Evolutionary conservation across 2,888 invertebrate genomes (phyloP).

Genomic region (Agonopterix alstromeriana): DNA sequence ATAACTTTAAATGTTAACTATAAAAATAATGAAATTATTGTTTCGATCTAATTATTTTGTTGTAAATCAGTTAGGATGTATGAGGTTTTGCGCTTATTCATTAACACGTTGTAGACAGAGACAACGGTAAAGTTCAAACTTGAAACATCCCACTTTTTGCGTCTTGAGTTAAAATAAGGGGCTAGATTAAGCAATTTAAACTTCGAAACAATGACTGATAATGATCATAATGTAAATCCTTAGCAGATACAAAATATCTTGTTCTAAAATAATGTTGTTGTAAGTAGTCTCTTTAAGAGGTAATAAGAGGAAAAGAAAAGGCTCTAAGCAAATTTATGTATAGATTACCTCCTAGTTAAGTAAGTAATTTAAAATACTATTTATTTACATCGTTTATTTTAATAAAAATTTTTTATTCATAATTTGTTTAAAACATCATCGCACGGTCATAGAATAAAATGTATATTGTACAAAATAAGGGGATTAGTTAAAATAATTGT

Average conservation of each 20-base stretch:
- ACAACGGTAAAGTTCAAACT: no score
- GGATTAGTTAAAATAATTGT: conserved; percentile 4
- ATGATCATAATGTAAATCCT: conserved; percentile 30
- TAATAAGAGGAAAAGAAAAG: conserved; percentile 13
- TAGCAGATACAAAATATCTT: conserved; percentile 18
- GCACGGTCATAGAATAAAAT: conserved; percentile 6
- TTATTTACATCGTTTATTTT: not conserved
- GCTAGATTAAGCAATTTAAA: conserved; percentile 11
- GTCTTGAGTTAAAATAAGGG: not conserved
- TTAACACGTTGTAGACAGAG: no score
- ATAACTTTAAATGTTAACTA: no score
- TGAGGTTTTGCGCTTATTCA: no score
- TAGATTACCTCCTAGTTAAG: not conserved
- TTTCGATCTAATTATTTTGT: no score
- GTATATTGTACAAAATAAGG: conserved; percentile 7
- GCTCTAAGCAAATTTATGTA: conserved; percentile 30
- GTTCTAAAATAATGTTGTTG: conserved; percentile 15
- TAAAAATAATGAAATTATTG: no score
- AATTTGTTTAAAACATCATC: not conserved
- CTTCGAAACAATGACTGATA: conserved; percentile 41
- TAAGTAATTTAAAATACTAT: not conserved
- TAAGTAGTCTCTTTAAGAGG: conserved; percentile 28
- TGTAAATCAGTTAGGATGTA: no score
- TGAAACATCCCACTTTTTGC: no score
- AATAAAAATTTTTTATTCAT: conserved; percentile 2